These are phyloP conservation scores for Lepilemur septentrionalis DNA, from an alignment of 2,797 vertebrate species.

Conservation along the genomic window DNA sequence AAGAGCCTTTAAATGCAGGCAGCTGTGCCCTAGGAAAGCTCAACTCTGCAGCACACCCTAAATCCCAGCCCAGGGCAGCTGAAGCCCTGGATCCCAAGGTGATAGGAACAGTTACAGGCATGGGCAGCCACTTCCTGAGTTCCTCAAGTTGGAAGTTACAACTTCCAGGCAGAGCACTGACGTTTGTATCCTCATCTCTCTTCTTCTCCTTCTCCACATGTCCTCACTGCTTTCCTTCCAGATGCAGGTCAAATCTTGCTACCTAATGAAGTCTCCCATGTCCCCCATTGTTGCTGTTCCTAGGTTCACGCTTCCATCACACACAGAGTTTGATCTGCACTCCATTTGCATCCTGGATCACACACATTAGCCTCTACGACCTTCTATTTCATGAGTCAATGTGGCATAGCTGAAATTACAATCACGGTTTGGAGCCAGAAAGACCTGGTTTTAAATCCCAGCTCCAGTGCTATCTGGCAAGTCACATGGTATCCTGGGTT, in stretches of 20 bases:
- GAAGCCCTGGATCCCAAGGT: not conserved
- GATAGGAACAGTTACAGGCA: not conserved
- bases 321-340: not conserved
- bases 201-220: not conserved
- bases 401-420: not conserved
- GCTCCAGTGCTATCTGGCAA: not conserved
- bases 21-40: not conserved
- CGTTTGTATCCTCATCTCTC: not conserved
- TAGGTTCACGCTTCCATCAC: not conserved
- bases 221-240: conserved; percentile 15
- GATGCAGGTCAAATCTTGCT: not conserved
- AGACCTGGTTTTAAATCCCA: not conserved
- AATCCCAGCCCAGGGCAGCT: not conserved
- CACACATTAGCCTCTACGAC: not conserved
- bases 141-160: not conserved
- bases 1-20: not conserved
- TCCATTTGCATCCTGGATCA: not conserved
- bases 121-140: not conserved
- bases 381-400: not conserved
- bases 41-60: not conserved
- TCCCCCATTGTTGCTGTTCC: not conserved
- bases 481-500: not conserved
- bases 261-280: not conserved
- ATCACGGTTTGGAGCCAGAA: not conserved
- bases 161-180: not conserved